Evolutionary conservation across 2,888 invertebrate genomes (phyloP), one percentile per base, ranked within the genome.

Genomic region (Atrina japonica): DNA sequence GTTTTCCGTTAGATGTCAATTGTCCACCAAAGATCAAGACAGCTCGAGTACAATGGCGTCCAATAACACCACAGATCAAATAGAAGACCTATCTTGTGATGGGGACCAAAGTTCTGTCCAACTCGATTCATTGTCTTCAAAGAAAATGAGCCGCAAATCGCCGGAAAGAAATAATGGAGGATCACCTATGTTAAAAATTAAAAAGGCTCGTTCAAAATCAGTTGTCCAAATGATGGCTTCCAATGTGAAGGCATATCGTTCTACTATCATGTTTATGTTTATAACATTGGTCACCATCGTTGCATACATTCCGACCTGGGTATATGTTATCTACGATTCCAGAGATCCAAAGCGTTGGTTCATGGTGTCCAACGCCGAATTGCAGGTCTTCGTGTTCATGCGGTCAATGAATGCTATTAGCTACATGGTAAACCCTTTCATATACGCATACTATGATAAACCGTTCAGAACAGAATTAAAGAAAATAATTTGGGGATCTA

Each of bases 201-300:
- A 35, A 11, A 35, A 11, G 35, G 1, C 16, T 30, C 53, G 29
- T 0, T 40, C 21, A 11, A 14, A 14, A 11, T 56, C 56, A n/a
- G 40, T 56, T 23, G 21, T 21, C 5, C 40, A 35, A 16, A 21
- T 23, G 2, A 2, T 56, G 7, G 35, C 40, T 18, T 9, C 9
- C 35, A 35, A 56, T 23, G 40, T 56, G 23, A 35, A 40, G 21
- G 40, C 27, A 1, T 21, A 59, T n/a, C 21, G 59, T 27, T n/a
- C 43, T 7, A 59, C 59, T 16, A 45, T 59, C 27, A 59, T 59
- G 59, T 59, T 59, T 29, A 59, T 59, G 43, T 27, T 59, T 14
- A 45, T 59, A 21, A 59, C 59, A 18, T 23, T 59, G 5, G 43
- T 45, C 5, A 59, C 59, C 3, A 45, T 59, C 43, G 27, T 43